phyloP scores from a whole-genome alignment of 92 coral and sea anemone species.

The Phenganax subtilis region DNA sequence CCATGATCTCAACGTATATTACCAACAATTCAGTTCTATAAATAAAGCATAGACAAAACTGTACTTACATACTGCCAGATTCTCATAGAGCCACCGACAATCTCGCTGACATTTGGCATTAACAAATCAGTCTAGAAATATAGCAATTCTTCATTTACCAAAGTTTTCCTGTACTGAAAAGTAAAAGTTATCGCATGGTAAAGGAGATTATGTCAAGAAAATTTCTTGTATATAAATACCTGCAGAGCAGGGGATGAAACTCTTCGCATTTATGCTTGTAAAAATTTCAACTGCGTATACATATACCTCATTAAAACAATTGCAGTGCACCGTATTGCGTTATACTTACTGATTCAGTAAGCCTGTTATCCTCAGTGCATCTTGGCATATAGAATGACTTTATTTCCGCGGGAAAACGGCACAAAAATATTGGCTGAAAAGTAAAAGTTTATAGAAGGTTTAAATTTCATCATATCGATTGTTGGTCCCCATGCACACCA shows the following conservation, averaged over 20 bases:
- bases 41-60: not conserved
- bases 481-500: no score
- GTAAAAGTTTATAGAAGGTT: no score
- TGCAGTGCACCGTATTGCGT: not conserved
- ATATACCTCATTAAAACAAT: no score
- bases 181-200: no score
- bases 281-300: no score
- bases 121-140: constrained; percentile 66
- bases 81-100: constrained; percentile 98
- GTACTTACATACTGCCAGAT: constrained; percentile 81
- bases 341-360: constrained; percentile 87
- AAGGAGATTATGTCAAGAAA: no score
- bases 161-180: not conserved
- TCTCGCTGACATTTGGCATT: constrained; percentile 96
- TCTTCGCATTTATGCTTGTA: no score
- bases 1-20: not conserved
- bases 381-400: constrained; percentile 94
- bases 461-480: no score
- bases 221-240: no score
- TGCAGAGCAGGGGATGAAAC: no score
- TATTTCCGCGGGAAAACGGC: constrained; percentile 87
- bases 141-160: not conserved
- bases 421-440: constrained; percentile 81
- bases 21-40: not conserved
- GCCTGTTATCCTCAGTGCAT: constrained; percentile 78